Conservation (phyloP, 2,797 vertebrate species). For the Champsocephalus esox region DNA sequence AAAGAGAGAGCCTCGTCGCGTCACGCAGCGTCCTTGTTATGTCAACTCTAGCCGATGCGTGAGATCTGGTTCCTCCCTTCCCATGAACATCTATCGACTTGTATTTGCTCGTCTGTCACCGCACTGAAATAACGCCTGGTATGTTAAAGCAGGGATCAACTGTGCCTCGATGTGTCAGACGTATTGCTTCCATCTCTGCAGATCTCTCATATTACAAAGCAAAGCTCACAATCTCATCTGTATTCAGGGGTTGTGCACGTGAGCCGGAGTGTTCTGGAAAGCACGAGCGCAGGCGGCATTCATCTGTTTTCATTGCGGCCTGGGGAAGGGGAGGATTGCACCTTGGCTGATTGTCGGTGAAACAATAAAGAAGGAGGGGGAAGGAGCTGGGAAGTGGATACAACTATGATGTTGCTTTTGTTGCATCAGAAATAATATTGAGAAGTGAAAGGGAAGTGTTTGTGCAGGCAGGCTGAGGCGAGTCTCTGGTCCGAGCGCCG, state of each 20-base stretch:
- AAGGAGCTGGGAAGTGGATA: neutral
- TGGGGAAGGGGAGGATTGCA: conserved; percentile 15
- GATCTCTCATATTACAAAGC: conserved; percentile 29
- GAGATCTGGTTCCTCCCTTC: conserved; percentile 7
- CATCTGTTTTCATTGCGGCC: conserved; percentile 17
- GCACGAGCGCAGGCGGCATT: conserved; percentile 16
- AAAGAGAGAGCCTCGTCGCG: neutral
- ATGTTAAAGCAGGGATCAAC: conserved; percentile 3
- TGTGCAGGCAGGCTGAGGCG: conserved; percentile 62
- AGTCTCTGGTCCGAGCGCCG: conserved; percentile 64
- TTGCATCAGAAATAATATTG: conserved; percentile 30
- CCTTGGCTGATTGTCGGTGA: conserved; percentile 30
- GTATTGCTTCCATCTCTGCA: conserved; percentile 24
- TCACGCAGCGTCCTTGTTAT: neutral
- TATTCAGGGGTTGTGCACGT: conserved; percentile 39
- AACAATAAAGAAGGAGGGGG: conserved; percentile 11
- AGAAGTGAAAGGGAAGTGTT: conserved; percentile 18
- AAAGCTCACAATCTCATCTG: conserved; percentile 28
- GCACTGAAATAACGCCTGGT: neutral
- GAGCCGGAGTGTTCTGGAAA: conserved; percentile 19
- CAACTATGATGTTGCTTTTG: neutral
- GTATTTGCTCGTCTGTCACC: conserved; percentile 26
- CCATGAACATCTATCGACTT: conserved; percentile 45
- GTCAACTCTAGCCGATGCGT: neutral
- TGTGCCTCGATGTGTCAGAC: neutral